phyloP scores from a whole-genome alignment of 1,140 invertebrate genomes.

The Aphidius gifuensis region DNA sequence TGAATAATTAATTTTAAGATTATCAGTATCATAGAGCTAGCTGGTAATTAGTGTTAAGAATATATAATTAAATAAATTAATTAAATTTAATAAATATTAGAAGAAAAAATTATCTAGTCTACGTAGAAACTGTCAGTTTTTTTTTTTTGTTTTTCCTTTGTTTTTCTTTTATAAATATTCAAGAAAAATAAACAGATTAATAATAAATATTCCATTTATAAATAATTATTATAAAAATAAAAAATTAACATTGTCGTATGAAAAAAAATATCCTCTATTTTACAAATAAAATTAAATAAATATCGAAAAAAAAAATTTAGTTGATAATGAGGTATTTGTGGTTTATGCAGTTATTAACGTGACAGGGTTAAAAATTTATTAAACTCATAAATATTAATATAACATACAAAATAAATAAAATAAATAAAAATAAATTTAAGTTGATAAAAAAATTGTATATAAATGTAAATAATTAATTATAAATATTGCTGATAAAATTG shows the following conservation, averaged over 20 bases:
- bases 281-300: constrained; percentile 3
- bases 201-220: too few species aligned
- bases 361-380: constrained; percentile 19
- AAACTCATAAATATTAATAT: too few species aligned
- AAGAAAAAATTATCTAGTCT: constrained; percentile 26
- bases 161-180: not conserved
- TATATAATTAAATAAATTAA: constrained; percentile 10
- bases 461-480: constrained; percentile 43
- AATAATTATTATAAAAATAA: too few species aligned
- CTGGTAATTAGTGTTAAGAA: not conserved
- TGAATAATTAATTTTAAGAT: constrained; percentile 25
- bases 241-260: too few species aligned
- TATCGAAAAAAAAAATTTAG: not conserved
- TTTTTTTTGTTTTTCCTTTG: constrained; percentile 9
- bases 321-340: not conserved
- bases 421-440: constrained; percentile 25
- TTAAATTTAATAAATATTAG: not conserved
- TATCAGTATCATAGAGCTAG: constrained; percentile 28
- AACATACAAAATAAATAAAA: not conserved
- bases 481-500: constrained; percentile 43
- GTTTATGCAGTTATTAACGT: constrained; percentile 15
- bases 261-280: not conserved
- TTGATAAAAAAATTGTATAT: constrained; percentile 39
- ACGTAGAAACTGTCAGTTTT: constrained; percentile 16
- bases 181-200: too few species aligned